Percentiles rank a stretch among this genome's conserved stretches.
Evolutionary conservation across 2,797 vertebrate species (phyloP).

Genomic region (Scomberomorus guttatus): DNA sequence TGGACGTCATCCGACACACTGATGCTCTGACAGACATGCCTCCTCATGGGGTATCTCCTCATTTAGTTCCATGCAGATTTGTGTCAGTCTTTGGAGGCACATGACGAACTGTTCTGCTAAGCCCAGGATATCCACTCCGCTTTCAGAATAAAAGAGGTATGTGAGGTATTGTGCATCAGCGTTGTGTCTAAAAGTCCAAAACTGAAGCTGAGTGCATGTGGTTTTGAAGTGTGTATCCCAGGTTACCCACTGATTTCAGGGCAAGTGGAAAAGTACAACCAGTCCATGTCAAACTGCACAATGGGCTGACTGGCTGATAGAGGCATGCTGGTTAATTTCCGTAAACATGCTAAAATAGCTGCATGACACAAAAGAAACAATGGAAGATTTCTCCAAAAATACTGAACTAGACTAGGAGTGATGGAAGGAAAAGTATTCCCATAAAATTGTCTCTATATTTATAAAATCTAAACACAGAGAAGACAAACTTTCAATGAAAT

Average conservation of each 20-base stretch:
- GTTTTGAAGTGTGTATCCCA: conserved; percentile 22
- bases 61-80: conserved; percentile 5
- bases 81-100: not conserved
- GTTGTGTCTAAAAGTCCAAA: not conserved
- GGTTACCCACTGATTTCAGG: conserved; percentile 16
- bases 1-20: not conserved
- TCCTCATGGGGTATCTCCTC: not conserved
- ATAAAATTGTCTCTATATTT: not conserved
- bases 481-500: not conserved
- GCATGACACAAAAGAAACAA: conserved; percentile 18
- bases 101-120: not conserved
- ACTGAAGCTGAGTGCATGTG: not conserved
- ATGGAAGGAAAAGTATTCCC: not conserved
- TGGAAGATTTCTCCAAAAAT: not conserved
- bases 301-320: conserved; percentile 1
- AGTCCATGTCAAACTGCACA: conserved; percentile 16
- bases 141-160: not conserved
- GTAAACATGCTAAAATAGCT: conserved; percentile 34
- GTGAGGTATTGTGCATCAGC: not conserved
- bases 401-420: not conserved
- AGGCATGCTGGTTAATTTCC: conserved; percentile 38
- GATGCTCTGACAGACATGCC: not conserved
- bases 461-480: not conserved
- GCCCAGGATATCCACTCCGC: not conserved
- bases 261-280: conserved; percentile 61